Conservation (phyloP, 2,113 vertebrate species). For the Lates calcarifer region DNA sequence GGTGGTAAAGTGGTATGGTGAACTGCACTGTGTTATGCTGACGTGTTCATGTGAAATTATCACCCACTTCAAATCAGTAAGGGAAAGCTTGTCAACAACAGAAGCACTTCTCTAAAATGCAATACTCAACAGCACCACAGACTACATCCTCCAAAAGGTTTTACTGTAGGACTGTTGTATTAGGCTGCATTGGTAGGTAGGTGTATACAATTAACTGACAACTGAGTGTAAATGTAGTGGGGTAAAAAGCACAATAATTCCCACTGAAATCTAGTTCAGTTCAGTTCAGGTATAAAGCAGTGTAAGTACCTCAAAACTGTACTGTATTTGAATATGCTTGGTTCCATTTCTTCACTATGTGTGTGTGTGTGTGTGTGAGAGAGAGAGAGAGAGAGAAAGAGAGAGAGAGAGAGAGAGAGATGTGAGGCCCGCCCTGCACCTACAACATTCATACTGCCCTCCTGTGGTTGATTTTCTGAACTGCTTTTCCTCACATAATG, state of each 20-base stretch:
- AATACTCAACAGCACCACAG: no score
- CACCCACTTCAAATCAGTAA: no score
- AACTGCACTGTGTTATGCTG: not conserved
- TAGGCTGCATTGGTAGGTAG: not conserved
- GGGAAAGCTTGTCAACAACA: no score
- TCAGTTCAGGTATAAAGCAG: no score
- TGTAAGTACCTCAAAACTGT: no score
- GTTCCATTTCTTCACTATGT: not conserved
- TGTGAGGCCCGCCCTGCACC: not conserved
- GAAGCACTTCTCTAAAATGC: no score
- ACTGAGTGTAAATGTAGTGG: not conserved
- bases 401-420: no score
- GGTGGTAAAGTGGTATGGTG: not conserved
- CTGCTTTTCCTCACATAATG: not conserved
- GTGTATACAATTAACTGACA: not conserved
- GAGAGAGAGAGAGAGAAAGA: no score
- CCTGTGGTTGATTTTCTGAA: conserved; percentile 49
- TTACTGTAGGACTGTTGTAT: not conserved
- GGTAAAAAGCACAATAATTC: not conserved
- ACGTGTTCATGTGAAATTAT: not conserved
- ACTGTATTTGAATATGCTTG: not conserved
- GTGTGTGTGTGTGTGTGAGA: not conserved
- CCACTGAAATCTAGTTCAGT: not conserved
- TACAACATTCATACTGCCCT: conserved; percentile 38
- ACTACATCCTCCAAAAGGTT: no score